Percentiles rank a stretch among this genome's conserved stretches.
Conservation (phyloP, 2,888 invertebrate genomes). For the Watsonalla binaria region DNA sequence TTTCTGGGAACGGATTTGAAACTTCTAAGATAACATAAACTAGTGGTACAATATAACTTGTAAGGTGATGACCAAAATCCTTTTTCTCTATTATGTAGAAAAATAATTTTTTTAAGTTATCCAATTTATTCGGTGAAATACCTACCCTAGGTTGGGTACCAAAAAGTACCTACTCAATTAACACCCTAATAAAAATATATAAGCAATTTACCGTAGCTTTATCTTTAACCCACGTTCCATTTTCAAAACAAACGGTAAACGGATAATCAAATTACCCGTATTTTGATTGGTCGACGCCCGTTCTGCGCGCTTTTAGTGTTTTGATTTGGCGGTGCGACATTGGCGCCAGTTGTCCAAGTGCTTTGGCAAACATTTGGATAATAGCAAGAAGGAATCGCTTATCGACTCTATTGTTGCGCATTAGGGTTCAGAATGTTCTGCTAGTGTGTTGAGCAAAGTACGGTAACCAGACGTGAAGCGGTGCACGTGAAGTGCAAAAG, state of each 20-base stretch:
- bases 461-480: slow-evolving; percentile 40
- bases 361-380: slow-evolving; percentile 51
- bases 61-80: too few species aligned
- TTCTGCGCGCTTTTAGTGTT: slow-evolving; percentile 59
- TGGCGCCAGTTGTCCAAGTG: slow-evolving; percentile 67
- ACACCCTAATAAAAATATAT: background rate
- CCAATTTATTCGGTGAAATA: too few species aligned
- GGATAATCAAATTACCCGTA: slow-evolving; percentile 61
- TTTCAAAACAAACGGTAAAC: slow-evolving; percentile 51
- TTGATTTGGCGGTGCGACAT: slow-evolving; percentile 61
- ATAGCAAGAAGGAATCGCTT: slow-evolving; percentile 16
- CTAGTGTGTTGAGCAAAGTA: slow-evolving; percentile 8
- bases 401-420: slow-evolving; percentile 2
- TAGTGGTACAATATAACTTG: too few species aligned
- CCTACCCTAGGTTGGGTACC: too few species aligned
- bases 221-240: slow-evolving; percentile 25
- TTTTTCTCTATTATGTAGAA: too few species aligned
- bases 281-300: slow-evolving; percentile 68
- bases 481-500: slow-evolving; percentile 60
- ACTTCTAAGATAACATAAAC: too few species aligned
- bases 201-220: slow-evolving; percentile 18
- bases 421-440: slow-evolving; percentile 14
- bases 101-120: too few species aligned
- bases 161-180: too few species aligned
- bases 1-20: too few species aligned